Base-by-base conservation (phyloP, 2,113 vertebrate genomes). In the Zapus hudsonius region DNA sequence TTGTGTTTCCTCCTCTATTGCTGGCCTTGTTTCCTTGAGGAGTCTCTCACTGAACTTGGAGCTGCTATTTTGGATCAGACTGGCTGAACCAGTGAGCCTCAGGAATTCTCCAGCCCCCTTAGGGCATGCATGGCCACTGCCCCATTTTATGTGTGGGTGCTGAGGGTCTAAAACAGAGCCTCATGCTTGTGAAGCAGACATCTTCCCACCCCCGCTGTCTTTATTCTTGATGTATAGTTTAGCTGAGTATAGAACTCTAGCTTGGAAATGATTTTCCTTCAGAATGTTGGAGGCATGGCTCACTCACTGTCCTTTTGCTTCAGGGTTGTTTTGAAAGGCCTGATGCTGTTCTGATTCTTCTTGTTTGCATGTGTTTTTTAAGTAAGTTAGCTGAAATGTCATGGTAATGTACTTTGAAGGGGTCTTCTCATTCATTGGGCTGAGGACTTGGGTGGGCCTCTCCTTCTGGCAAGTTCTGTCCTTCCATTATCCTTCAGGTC, bases 371-470 rank as follows among this genome's bases (percentile, higher is more conserved):
- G 47, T 47, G 47, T 47, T 7, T 73, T 73, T 67, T 11, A 59
- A 78, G n/a, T 6, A 19, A 38, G 13, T 64, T 81, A 55, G 44
- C 63, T 96, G 67, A 31, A 95, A 66, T 59, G 67, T 84, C 82
- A 67, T 25, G 33, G 27, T n/a, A 67, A 38, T 36, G n/a, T 38
- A 22, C 25, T 38, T 42, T 10, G 27, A 70, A 47, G 25, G 29
- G 6, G 5, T 70, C 57, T 82, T 63, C 75, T 31, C 67, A 52
- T 76, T 80, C 42, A 16, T 2, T 47, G 67, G 40, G 1, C 29
- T 73, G 27, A 20, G 11, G 20, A 38, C 5, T 84, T 79, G 16
- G 69, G 66, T 11, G 4, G 13, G 10, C 15, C 40, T 73, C 73
- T 94, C 63, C 22, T 12, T 79, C 10, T 74, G 52, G 36, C 25